Conservation (phyloP, 1,140 invertebrate genomes). For the Drosophila micromelanica region DNA sequence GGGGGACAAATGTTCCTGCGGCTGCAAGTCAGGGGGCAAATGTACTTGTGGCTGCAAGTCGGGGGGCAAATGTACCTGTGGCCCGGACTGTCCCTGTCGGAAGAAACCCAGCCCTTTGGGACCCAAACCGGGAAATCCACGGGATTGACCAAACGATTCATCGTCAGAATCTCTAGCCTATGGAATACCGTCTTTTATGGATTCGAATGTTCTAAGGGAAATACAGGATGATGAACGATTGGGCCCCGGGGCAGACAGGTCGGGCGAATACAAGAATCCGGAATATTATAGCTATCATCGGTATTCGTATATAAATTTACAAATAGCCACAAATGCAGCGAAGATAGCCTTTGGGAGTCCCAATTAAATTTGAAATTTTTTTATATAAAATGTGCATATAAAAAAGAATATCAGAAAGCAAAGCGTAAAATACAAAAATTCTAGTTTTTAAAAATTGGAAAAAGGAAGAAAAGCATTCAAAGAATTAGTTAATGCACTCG, state of each 20-base stretch:
- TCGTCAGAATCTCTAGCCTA: no score
- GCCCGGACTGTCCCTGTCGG: conserved; percentile 1
- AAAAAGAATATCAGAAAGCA: no score
- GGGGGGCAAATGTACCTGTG: not conserved
- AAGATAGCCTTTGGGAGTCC: not conserved
- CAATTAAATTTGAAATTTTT: not conserved
- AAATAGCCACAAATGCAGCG: not conserved
- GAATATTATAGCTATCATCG: conserved; percentile 53
- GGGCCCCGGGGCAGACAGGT: conserved; percentile 47
- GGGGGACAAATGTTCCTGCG: no score
- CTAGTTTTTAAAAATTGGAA: no score
- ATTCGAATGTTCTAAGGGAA: not conserved
- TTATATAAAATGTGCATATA: no score
- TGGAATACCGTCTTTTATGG: conserved; percentile 14
- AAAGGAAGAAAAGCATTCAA: no score
- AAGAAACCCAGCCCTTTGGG: not conserved
- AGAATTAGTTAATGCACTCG: no score
- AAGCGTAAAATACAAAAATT: no score
- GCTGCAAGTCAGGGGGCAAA: no score
- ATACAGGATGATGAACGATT: conserved; percentile 22
- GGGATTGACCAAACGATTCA: conserved; percentile 7
- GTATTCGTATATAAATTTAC: conserved; percentile 41
- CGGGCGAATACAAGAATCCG: conserved; percentile 51
- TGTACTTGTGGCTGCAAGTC: not conserved
- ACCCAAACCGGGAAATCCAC: not conserved